Evolutionary conservation across 2,797 vertebrate species (phyloP), one percentile per base, ranked within the genome.

Genomic region (Hipposideros larvatus): DNA sequence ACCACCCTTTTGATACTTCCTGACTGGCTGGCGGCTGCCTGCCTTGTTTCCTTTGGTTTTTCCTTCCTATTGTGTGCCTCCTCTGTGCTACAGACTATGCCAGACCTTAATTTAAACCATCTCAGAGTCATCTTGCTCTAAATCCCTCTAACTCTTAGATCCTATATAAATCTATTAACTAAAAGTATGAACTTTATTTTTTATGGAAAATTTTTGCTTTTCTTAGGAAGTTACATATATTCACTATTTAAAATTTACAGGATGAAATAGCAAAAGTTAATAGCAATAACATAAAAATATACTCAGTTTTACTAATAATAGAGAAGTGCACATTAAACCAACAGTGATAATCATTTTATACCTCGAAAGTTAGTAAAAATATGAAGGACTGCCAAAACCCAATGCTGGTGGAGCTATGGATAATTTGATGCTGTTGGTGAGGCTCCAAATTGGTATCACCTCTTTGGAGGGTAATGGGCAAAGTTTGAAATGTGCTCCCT

Each of bases 401-500:
- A 57, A 5, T 65, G 79, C 73, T 79, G 37, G 28, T 85, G 19
- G 55, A 57, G 34, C 2, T 61, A 59, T 75, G 90, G 63, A n/a
- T 84, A 84, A 55, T 78, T 84, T 78, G 53, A 78, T 89, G 61
- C 24, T 5, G 4, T 82, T 73, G 61, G 16, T 87, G 26, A 82
- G 53, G 41, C 41, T 91, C 15, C 87, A 51, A 48, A 66, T 59
- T 92, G 75, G 26, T 43, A 31, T 83, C 63, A 71, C 79, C 11
- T 73, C 71, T 21, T 90, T 79, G n/a, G n/a, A 57, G 16, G 51
- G 41, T 79, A 66, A 66, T 11, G 26, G 37, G 31, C 15, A 73
- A 28, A 94, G 24, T 87, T 91, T 95, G n/a, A 73, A 79, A 73
- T 91, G n/a, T 95, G 46, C 26, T 63, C 41, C 21, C n/a, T 89